phyloP scores from a whole-genome alignment of 2,888 invertebrate genomes.

The Hololepta plana region DNA sequence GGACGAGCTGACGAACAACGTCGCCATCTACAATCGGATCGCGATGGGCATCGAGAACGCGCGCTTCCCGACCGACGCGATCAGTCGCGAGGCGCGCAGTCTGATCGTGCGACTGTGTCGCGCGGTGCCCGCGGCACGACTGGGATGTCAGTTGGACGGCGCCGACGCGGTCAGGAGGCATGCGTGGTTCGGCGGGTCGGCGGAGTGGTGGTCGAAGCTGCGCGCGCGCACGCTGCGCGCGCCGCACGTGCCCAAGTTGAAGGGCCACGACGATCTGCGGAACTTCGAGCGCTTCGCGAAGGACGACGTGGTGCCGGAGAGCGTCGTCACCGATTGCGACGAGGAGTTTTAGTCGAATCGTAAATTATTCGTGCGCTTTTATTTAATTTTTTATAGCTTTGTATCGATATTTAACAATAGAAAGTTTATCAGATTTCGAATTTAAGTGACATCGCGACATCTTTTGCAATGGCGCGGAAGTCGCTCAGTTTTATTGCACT shows the following conservation, averaged over 20 bases:
- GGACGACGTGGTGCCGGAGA: no score
- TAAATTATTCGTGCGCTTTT: no score
- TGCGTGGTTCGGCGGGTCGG: constrained; percentile 83
- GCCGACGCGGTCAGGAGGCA: constrained; percentile 63
- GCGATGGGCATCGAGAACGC: constrained; percentile 80
- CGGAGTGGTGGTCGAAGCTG: constrained; percentile 77
- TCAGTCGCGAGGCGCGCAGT: constrained; percentile 58
- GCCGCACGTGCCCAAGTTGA: constrained; percentile 27
- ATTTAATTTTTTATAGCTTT: no score
- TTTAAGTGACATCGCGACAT: no score
- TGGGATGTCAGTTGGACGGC: constrained; percentile 78
- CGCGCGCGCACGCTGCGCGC: constrained; percentile 36
- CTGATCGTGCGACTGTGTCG: constrained; percentile 71
- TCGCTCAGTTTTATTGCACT: no score
- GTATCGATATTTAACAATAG: no score
- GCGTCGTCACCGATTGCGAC: no score
- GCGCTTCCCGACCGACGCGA: constrained; percentile 51
- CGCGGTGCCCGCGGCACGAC: constrained; percentile 67
- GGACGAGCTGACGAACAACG: constrained; percentile 72
- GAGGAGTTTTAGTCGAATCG: no score
- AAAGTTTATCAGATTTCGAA: no score
- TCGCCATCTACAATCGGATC: constrained; percentile 88
- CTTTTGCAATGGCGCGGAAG: no score
- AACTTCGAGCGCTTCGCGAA: constrained; percentile 67
- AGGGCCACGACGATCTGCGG: constrained; percentile 53